Evolutionary conservation across 2,888 invertebrate species (phyloP).

Genomic region (Hipparchia semele): DNA sequence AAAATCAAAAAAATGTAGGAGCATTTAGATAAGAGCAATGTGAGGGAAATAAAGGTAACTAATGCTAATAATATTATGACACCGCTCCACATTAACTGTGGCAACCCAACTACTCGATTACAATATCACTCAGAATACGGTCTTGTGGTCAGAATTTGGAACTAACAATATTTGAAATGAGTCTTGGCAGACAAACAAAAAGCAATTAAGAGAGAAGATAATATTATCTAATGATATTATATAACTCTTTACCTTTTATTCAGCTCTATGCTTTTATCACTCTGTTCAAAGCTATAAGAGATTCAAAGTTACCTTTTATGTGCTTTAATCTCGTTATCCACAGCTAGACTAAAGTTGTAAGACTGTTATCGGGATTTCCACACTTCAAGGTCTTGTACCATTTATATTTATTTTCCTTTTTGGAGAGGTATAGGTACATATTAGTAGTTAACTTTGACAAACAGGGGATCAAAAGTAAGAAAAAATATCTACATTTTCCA

Average conservation of each 20-base stretch:
- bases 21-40: too few species aligned
- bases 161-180: not conserved
- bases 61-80: not conserved
- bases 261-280: too few species aligned
- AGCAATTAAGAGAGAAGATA: not conserved
- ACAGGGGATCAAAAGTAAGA: too few species aligned
- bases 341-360: too few species aligned
- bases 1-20: too few species aligned
- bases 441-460: not conserved
- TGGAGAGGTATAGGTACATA: not conserved
- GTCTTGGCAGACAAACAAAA: not conserved
- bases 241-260: not conserved
- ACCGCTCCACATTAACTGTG: not conserved
- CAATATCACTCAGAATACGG: constrained; percentile 8
- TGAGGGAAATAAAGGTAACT: too few species aligned
- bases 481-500: too few species aligned
- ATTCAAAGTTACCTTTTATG: too few species aligned
- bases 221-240: not conserved
- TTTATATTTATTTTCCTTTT: not conserved
- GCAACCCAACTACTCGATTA: not conserved
- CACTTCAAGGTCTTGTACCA: not conserved
- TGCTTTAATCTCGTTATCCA: too few species aligned
- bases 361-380: too few species aligned
- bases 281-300: too few species aligned
- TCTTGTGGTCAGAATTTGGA: not conserved